These are phyloP conservation scores for Trididemnum clinides DNA, from an alignment of 23 tunicate species.

Conservation along the genomic window DNA sequence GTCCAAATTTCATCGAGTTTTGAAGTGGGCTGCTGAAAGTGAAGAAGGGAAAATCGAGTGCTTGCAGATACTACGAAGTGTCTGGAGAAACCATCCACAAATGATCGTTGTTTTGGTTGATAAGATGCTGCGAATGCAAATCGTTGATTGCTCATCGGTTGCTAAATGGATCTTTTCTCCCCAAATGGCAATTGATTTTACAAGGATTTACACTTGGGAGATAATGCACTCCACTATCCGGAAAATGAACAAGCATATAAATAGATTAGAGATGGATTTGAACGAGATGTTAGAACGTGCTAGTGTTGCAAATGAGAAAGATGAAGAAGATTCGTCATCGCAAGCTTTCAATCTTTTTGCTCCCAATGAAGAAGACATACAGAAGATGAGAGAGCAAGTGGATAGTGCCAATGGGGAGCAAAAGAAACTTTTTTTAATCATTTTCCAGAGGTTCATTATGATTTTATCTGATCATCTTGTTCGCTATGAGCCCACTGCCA, in stretches of 20 bases:
- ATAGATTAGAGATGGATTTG: constrained; percentile 49
- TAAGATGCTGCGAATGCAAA: constrained; percentile 91
- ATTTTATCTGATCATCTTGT: constrained; percentile 80
- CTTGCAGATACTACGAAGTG: constrained; percentile 58
- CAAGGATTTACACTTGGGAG: constrained; percentile 87
- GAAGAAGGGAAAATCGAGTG: constrained; percentile 79
- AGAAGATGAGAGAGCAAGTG: constrained; percentile 69
- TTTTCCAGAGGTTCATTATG: constrained; percentile 95
- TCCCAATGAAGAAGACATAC: constrained; percentile 75
- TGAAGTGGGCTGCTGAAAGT: constrained; percentile 76
- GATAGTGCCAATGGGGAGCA: constrained; percentile 85
- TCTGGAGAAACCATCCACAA: constrained; percentile 91
- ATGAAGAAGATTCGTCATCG: constrained; percentile 52
- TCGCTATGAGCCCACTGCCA: constrained; percentile 35
- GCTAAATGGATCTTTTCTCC: constrained; percentile 97
- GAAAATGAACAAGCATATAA: constrained; percentile 90
- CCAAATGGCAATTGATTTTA: constrained; percentile 88
- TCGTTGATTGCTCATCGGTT: constrained; percentile 92
- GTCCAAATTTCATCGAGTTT: constrained; percentile 80
- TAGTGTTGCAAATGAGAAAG: constrained; percentile 48
- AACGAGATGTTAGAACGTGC: constrained; percentile 58
- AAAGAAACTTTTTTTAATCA: constrained; percentile 92
- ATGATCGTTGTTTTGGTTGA: constrained; percentile 97
- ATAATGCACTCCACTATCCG: constrained; percentile 96
- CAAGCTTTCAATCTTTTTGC: constrained; percentile 66